These are phyloP conservation scores for Microcebus griseorufus DNA, from an alignment of 2,113 vertebrate species.

Conservation along the genomic window DNA sequence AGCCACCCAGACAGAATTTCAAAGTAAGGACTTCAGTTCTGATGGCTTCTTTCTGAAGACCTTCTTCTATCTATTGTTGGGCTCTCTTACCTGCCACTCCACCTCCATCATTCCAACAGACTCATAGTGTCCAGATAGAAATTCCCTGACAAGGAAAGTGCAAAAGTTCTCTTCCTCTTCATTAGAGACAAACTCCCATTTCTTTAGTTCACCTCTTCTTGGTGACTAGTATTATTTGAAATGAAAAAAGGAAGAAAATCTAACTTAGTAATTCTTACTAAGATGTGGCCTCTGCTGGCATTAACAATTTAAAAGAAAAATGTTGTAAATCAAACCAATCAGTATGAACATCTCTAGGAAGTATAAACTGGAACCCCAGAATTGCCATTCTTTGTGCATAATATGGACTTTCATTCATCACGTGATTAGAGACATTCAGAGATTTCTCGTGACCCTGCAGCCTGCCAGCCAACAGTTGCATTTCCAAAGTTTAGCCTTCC, in stretches of 20 bases:
- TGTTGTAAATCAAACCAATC: slow-evolving; percentile 6
- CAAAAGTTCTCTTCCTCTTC: background rate
- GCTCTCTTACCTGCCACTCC: background rate
- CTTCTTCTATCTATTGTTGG: background rate
- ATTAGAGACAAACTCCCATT: background rate
- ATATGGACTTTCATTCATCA: background rate
- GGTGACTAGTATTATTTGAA: background rate
- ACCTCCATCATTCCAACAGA: background rate
- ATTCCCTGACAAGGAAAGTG: background rate
- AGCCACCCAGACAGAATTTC: background rate
- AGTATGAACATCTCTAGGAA: background rate
- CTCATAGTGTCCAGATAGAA: background rate
- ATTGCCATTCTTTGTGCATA: background rate
- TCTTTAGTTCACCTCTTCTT: background rate
- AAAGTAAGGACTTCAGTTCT: background rate
- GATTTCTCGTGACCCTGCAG: background rate
- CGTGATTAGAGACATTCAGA: background rate
- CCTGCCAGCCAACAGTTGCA: background rate
- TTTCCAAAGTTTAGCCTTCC: background rate
- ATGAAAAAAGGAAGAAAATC: background rate
- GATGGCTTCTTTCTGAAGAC: background rate
- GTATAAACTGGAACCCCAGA: background rate
- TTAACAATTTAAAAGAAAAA: background rate
- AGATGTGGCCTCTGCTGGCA: background rate
- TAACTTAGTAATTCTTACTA: background rate